Base-by-base conservation (phyloP, 1,140 invertebrate species). In the Macrotrachela quadricornifera region DNA sequence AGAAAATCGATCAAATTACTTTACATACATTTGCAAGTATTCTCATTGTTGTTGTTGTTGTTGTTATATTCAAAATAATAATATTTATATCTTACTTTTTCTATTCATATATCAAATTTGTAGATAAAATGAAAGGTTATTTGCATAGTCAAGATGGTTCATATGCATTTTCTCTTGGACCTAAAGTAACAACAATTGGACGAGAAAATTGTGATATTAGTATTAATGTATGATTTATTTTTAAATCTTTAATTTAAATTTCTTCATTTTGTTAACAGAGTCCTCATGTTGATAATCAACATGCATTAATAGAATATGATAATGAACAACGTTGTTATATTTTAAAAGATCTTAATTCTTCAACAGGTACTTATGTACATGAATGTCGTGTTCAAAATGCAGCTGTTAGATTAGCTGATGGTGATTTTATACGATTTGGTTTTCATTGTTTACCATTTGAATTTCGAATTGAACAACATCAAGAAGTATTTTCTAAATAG, bases 281-380 rank as follows among this genome's bases (percentile, higher is more conserved):
- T 30, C 21, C 21, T 4, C 2, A 30, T 30, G 21, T 68, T 10
- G 69, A 71, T 49, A 57, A 58, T 45, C 68, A 71, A 50, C 69
- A 71, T 58, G 65, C 66, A 48, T 58, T 69, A 6, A 61, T 71
- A 38, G 67, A 70, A 57, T 69, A 63, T 59, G 62, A 60, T 54
- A 63, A 67, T 42, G 59, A 62, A 48, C 68, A 71, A 55, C 63
- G 64, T 36, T 64, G 65, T 56, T 68, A 60, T 58, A 59, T 71
- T 10, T 51, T 71, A n/a, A 64, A 70, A 58, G 69, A 71, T 57
- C 57, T 71, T 21, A 70, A 70, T 57, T 63, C 66, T 13, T 58
- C 61, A 15, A 63, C 67, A 49, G 69, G 69, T 17, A 71, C 67
- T 10, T 70, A 68, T 58, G 64, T 71, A 1, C 70, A 71, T 56